Evolutionary conservation across 1,140 invertebrate species (phyloP), one percentile per base, ranked within the genome.

Genomic region (Semibalanus balanoides): DNA sequence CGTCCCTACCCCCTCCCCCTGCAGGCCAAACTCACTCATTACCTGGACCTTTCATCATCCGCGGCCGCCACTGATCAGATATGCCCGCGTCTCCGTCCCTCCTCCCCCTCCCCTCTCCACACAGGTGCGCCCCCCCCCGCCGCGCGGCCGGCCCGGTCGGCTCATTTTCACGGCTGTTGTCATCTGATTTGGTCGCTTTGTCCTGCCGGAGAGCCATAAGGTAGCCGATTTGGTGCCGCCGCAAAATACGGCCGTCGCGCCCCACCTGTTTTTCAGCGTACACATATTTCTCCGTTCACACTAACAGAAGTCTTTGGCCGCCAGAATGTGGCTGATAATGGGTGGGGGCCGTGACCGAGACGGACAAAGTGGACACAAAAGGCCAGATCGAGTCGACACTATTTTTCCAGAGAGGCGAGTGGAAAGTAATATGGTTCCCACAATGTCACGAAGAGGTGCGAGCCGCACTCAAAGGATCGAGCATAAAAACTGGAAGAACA

Each of bases 391-490:
- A 25, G 51, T 25, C 51, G 22, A 25, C 51, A 64, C 51, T 64
- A 64, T 64, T 64, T 64, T 64, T 25, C 51, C 51, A 3, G 22
- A 1, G 51, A 25, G 14, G 7, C 51, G 51, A 64, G 51, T 64
- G 51, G 51, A 64, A 64, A 64, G 51, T 64, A 64, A 64, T 64
- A 64, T 64, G 51, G 51, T 64, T 64, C 22, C 51, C 51, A 64
- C 51, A 64, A 64, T 64, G 51, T 64, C 51, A 64, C 51, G 51
- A 64, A 64, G 51, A 64, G 51, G 51, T 64, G 51, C 51, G 51
- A 64, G 14, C 51, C 51, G 22, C 51, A 3, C 51, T 25, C 51
- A 64, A 64, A 64, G 51, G 51, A 64, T 64, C 14, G 51, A 64
- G 22, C 51, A 64, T 64, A 64, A 64, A 64, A 64, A 64, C 51